phyloP scores from a whole-genome alignment of 2,888 invertebrate genomes.

The Scaptomyza reducta region DNA sequence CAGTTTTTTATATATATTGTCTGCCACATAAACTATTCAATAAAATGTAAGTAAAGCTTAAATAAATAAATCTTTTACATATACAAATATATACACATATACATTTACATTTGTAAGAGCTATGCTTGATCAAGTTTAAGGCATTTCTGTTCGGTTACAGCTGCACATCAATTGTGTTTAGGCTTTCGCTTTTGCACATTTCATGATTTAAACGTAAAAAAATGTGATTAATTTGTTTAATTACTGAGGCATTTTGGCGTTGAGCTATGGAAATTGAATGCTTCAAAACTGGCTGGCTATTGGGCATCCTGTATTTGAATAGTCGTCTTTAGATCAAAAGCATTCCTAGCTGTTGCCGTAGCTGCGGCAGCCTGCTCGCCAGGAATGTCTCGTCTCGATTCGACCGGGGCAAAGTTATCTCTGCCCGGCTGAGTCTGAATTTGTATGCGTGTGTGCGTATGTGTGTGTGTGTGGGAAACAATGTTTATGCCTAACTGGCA shows the following conservation, averaged over 20 bases:
- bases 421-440: conserved; percentile 47
- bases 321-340: conserved; percentile 71
- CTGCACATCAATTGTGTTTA: conserved; percentile 7
- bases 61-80: too few relatives aligned
- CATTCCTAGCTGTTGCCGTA: conserved; percentile 75
- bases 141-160: conserved; percentile 23
- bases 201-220: conserved; percentile 28
- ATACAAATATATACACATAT: too few relatives aligned
- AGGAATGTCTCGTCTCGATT: conserved; percentile 70
- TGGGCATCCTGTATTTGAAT: conserved; percentile 70
- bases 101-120: neutral
- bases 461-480: conserved; percentile 68
- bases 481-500: conserved; percentile 72
- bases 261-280: conserved; percentile 58
- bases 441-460: conserved; percentile 22
- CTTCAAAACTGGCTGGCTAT: conserved; percentile 26
- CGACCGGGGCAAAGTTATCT: conserved; percentile 52
- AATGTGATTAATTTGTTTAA: conserved; percentile 64
- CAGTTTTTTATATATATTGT: too few relatives aligned
- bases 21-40: too few relatives aligned
- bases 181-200: conserved; percentile 33
- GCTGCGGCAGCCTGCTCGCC: conserved; percentile 46
- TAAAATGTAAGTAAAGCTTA: too few relatives aligned
- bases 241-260: conserved; percentile 32
- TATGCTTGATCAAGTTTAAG: conserved; percentile 23